Conservation (phyloP, 2,888 invertebrate genomes). For the Zygaena filipendulae region DNA sequence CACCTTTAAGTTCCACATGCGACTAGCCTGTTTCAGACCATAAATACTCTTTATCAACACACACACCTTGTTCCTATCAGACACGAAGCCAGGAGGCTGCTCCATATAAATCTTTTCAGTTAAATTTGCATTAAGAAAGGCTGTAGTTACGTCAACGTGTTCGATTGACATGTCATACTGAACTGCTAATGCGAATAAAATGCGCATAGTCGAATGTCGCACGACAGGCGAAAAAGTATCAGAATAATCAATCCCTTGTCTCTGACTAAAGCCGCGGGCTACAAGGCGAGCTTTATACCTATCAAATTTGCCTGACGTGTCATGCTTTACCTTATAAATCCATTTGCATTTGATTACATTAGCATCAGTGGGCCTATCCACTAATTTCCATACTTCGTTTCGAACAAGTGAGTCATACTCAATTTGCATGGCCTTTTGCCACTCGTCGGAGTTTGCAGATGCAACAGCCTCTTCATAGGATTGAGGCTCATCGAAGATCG, state of each 20-base stretch:
- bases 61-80: conserved; percentile 14
- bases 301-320: conserved; percentile 10
- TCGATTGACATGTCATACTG: conserved; percentile 11
- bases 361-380: conserved; percentile 6
- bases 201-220: conserved; percentile 12
- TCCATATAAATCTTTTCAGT: conserved; percentile 12
- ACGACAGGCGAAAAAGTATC: conserved; percentile 15
- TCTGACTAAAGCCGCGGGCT: conserved; percentile 13
- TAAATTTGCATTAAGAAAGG: conserved; percentile 16
- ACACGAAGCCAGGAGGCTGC: conserved; percentile 8
- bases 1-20: conserved; percentile 17
- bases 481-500: conserved; percentile 4
- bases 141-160: conserved; percentile 16
- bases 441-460: conserved; percentile 4
- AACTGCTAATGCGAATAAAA: conserved; percentile 14
- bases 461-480: conserved; percentile 3
- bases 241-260: conserved; percentile 11
- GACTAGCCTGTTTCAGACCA: conserved; percentile 18
- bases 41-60: conserved; percentile 17
- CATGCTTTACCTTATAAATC: conserved; percentile 12
- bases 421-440: conserved; percentile 9
- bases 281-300: conserved; percentile 11
- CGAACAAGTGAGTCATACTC: conserved; percentile 12
- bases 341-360: conserved; percentile 12
- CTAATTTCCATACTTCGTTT: conserved; percentile 8